A percentile compares a stretch with the other conserved stretches of the same genome.
These are phyloP conservation scores for Drosophila mettleri DNA, from an alignment of 2,888 invertebrate species.

Conservation along the genomic window DNA sequence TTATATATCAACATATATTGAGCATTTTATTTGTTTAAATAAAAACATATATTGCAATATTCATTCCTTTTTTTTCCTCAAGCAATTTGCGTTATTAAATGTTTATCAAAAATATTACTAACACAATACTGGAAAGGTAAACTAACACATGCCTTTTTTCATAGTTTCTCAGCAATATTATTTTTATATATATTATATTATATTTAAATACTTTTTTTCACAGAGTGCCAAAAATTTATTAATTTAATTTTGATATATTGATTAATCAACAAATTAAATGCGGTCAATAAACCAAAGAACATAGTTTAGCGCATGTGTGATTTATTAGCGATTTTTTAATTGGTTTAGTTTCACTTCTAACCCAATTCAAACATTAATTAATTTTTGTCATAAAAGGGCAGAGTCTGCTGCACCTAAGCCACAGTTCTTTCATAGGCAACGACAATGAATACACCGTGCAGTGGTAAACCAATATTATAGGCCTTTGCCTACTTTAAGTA, in stretches of 20 bases:
- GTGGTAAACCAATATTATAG: conserved; percentile 30
- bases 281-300: conserved; percentile 31
- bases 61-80: no score
- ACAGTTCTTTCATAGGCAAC: conserved; percentile 31
- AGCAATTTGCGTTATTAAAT: no score
- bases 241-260: neutral
- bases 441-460: conserved; percentile 48
- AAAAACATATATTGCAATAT: no score
- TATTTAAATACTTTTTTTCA: neutral
- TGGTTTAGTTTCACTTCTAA: conserved; percentile 28
- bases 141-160: neutral
- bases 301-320: conserved; percentile 5
- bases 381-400: conserved; percentile 39
- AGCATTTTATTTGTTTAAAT: no score
- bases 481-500: no score
- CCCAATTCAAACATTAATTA: conserved; percentile 22
- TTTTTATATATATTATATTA: neutral
- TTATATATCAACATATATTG: no score
- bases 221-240: neutral
- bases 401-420: neutral
- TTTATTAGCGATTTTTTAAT: conserved; percentile 48
- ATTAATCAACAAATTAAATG: conserved; percentile 42
- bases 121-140: no score
- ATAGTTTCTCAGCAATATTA: neutral
- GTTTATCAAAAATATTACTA: no score